Evolutionary conservation across 2,113 vertebrate species (phyloP).

Genomic region (Mungos mungo): DNA sequence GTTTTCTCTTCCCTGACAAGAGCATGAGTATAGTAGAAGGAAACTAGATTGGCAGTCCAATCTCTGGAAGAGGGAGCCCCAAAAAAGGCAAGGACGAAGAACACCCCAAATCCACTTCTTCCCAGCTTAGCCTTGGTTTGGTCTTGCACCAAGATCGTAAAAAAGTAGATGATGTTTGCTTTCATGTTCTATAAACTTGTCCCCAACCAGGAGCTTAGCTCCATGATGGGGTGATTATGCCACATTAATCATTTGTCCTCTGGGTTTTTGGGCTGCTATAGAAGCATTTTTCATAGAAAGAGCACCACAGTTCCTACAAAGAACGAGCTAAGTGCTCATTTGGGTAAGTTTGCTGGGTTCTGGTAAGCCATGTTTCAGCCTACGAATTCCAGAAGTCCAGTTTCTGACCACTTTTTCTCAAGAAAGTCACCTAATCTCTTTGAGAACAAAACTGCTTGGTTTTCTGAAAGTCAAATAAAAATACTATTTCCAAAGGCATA

Average conservation of each 20-base stretch:
- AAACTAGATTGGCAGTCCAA: background rate
- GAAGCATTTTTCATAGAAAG: slow-evolving; percentile 68
- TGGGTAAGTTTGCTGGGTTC: slow-evolving; percentile 79
- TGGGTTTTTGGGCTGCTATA: background rate
- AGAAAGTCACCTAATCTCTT: slow-evolving; percentile 65
- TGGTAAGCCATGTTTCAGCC: slow-evolving; percentile 75
- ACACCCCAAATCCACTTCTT: background rate
- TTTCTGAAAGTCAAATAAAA: slow-evolving; percentile 51
- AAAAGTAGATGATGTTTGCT: background rate
- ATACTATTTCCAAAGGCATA: background rate
- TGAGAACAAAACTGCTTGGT: slow-evolving; percentile 41
- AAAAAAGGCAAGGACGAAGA: background rate
- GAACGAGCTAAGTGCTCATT: slow-evolving; percentile 43
- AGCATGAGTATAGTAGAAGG: background rate
- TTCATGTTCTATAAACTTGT: background rate
- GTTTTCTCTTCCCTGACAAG: background rate
- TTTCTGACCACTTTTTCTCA: slow-evolving; percentile 71
- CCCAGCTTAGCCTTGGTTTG: background rate
- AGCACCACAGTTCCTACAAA: slow-evolving; percentile 73
- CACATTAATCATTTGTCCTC: no score
- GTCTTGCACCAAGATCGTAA: background rate
- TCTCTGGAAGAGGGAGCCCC: background rate
- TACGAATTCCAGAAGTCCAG: slow-evolving; percentile 75
- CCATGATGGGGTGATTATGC: background rate
- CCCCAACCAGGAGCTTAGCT: background rate